phyloP scores from a whole-genome alignment of 92 coral and sea anemone genomes.

The Parazoanthus darwini region DNA sequence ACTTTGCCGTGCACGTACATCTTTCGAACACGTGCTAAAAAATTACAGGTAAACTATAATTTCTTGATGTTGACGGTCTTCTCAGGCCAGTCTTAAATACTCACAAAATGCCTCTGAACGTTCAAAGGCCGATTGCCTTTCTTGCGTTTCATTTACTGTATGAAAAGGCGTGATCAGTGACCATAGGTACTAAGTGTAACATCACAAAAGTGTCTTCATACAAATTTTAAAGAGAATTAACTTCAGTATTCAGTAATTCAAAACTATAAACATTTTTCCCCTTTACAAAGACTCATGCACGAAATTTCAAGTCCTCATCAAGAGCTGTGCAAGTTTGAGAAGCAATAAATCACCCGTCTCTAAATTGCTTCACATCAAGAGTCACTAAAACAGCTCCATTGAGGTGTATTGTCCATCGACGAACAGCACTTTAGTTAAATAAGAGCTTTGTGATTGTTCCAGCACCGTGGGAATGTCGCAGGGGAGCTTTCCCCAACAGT shows the following conservation, averaged over 20 bases:
- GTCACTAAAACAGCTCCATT: slow-evolving; percentile 11
- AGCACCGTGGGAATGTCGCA: slow-evolving; percentile 35
- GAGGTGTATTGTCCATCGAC: slow-evolving; percentile 8
- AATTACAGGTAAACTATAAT: too few species aligned
- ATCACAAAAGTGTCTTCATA: too few species aligned
- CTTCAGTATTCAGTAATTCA: not conserved
- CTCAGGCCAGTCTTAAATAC: too few species aligned
- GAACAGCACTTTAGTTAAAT: not conserved
- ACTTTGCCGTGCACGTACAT: not conserved
- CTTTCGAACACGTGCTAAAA: not conserved
- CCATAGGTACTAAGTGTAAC: too few species aligned
- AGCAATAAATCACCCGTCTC: slow-evolving; percentile 20
- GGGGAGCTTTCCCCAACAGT: not conserved
- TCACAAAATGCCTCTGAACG: too few species aligned
- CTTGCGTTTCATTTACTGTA: too few species aligned
- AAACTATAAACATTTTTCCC: not conserved
- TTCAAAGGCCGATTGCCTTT: too few species aligned
- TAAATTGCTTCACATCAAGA: slow-evolving; percentile 19
- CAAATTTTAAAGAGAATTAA: too few species aligned
- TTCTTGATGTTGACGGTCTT: not conserved
- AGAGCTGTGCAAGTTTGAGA: not conserved
- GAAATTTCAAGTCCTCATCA: not conserved
- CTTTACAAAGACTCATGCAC: not conserved
- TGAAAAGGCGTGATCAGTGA: too few species aligned
- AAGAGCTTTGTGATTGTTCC: slow-evolving; percentile 10